Evolutionary conservation across 92 coral and sea anemone species (phyloP).

Genomic region (Actinernus sp.): DNA sequence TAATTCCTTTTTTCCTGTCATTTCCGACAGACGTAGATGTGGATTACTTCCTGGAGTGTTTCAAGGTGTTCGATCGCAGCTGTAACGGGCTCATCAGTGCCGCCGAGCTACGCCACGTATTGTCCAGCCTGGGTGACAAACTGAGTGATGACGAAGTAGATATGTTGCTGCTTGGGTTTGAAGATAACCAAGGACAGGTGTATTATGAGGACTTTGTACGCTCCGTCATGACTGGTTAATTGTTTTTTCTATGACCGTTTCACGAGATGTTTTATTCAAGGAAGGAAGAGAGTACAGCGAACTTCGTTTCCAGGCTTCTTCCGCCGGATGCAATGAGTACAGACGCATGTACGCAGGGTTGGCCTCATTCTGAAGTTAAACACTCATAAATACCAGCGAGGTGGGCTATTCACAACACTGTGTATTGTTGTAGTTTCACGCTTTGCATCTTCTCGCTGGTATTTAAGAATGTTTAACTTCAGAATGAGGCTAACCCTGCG

Average conservation of each 20-base stretch:
- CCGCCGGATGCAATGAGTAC: too few relatives aligned
- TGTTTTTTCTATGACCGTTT: background rate
- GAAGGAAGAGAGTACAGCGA: too few relatives aligned
- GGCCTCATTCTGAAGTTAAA: too few relatives aligned
- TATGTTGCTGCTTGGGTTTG: constrained; percentile 80
- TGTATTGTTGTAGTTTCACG: too few relatives aligned
- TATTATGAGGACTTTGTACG: constrained; percentile 89
- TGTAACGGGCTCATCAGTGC: constrained; percentile 90
- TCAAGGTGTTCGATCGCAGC: constrained; percentile 92
- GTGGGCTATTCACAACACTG: too few relatives aligned
- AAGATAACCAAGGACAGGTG: constrained; percentile 94
- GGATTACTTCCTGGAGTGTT: constrained; percentile 93
- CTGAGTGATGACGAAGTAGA: constrained; percentile 90
- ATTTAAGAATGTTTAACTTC: too few relatives aligned
- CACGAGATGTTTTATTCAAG: background rate
- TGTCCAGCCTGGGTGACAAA: constrained; percentile 91
- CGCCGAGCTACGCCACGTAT: constrained; percentile 93
- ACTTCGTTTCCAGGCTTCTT: too few relatives aligned
- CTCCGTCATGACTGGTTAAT: constrained; percentile 82
- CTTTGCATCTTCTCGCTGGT: too few relatives aligned
- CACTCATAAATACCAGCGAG: too few relatives aligned
- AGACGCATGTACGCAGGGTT: too few relatives aligned
- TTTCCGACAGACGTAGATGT: constrained; percentile 55
- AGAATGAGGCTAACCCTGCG: too few relatives aligned
- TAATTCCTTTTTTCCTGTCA: background rate